A percentile compares a stretch with the other conserved stretches of the same genome.
These are phyloP conservation scores for Drosophila melanica DNA, from an alignment of 1,140 invertebrate genomes.

Conservation along the genomic window DNA sequence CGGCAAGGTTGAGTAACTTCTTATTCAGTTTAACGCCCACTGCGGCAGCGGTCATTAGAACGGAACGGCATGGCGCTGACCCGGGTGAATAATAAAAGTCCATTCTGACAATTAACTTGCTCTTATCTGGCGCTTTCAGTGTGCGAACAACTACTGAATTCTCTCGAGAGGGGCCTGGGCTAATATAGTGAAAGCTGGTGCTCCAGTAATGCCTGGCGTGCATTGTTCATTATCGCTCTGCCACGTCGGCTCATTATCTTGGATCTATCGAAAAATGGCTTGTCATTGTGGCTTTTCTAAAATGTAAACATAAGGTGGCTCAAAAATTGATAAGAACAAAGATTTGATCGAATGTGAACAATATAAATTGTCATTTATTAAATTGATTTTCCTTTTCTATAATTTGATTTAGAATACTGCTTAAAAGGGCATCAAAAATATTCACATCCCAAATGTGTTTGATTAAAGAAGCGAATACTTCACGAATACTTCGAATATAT, in stretches of 20 bases:
- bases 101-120: slow-evolving; percentile 30
- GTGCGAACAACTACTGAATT: slow-evolving; percentile 22
- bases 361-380: no score
- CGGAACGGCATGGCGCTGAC: slow-evolving; percentile 88
- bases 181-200: background rate
- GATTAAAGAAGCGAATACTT: no score
- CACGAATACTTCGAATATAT: background rate
- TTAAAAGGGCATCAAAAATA: no score
- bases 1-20: slow-evolving; percentile 86
- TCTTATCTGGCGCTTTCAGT: background rate
- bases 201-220: background rate
- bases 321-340: no score
- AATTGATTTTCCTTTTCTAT: no score
- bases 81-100: slow-evolving; percentile 88
- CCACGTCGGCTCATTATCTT: background rate
- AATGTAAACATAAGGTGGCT: background rate
- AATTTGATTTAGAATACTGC: no score
- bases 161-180: background rate
- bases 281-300: background rate
- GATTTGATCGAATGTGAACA: no score
- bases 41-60: slow-evolving; percentile 88
- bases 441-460: no score
- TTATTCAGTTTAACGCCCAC: slow-evolving; percentile 90
- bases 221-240: background rate
- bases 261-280: no score